Evolutionary conservation across 2,797 vertebrate species (phyloP), one percentile per base, ranked within the genome.

Genomic region (Semotilus atromaculatus): DNA sequence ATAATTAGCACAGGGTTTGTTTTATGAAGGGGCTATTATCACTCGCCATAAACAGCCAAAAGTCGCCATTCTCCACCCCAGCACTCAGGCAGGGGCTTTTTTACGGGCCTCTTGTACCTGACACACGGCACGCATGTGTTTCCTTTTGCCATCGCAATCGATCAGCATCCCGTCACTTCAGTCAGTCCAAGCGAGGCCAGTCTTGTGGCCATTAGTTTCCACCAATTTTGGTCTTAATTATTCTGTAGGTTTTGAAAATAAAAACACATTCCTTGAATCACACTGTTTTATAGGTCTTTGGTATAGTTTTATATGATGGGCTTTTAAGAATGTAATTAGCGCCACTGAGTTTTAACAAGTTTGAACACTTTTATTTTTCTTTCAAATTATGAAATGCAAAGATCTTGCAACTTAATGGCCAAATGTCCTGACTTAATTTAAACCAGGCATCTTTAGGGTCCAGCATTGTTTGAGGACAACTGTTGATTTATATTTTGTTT

Each of bases 21-120:
- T 95, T 95, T 94, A 95, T 93, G 90, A 89, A 89, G 90, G 90
- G 91, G 90, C 90, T 91, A 93, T 95, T 95, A 95, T 95, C 93
- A 95, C 93, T 91, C 89, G 87, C 92, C 90, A 94, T 95, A 94
- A 95, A 95, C 94, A 93, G 95, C 90, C 92, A 76, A 90, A 87
- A 82, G 90, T 91, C 86, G 81, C 87, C 91, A 86, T 85, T 89
- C 87, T 93, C 86, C 90, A 88, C 88, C 91, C 89, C 84, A 87
- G 90, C 83, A 85, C 87, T 86, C 90, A 90, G 93, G 91, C 90
- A 91, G 87, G 87, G n/a, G 88, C 67, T 85, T 89, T 64, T 95
- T 95, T 94, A 94, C 88, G 81, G 91, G 93, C 85, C 80, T 93
- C 91, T 91, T 93, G 89, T 94, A 94, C 85, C 89, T 64, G 86